phyloP scores from a whole-genome alignment of 2,797 vertebrate genomes.

The Myripristis jacobus region DNA sequence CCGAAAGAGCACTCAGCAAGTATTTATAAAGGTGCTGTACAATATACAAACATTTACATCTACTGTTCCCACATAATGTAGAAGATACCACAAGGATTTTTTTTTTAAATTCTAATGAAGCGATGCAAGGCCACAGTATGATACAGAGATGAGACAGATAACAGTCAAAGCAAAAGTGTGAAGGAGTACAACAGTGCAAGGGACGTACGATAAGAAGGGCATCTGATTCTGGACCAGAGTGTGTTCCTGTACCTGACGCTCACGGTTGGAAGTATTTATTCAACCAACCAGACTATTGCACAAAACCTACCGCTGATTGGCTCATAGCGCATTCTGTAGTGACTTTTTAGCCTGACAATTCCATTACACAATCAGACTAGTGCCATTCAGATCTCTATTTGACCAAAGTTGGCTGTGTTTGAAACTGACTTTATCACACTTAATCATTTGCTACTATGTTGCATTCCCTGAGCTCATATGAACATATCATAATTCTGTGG shows the following conservation, averaged over 20 bases:
- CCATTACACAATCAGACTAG: constrained; percentile 50
- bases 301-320: constrained; percentile 53
- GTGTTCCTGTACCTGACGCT: constrained; percentile 54
- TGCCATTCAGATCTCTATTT: constrained; percentile 5
- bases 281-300: constrained; percentile 75
- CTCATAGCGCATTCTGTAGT: constrained; percentile 31
- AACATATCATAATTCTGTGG: constrained; percentile 37
- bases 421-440: constrained; percentile 49
- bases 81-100: constrained; percentile 79
- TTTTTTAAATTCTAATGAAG: constrained; percentile 80
- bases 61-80: constrained; percentile 85
- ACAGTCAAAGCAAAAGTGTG: constrained; percentile 46
- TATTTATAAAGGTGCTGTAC: constrained; percentile 99
- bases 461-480: constrained; percentile 79
- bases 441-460: constrained; percentile 69
- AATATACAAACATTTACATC: constrained; percentile 99
- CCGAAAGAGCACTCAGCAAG: constrained; percentile 88
- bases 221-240: constrained; percentile 50
- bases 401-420: constrained; percentile 17
- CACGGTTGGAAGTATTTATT: constrained; percentile 56
- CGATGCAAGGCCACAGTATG: constrained; percentile 91
- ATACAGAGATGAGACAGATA: constrained; percentile 73
- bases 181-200: constrained; percentile 52
- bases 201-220: constrained; percentile 43
- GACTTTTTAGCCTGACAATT: constrained; percentile 52